These are phyloP conservation scores for Polyploca ridens DNA, from an alignment of 2,888 invertebrate species.

Conservation along the genomic window DNA sequence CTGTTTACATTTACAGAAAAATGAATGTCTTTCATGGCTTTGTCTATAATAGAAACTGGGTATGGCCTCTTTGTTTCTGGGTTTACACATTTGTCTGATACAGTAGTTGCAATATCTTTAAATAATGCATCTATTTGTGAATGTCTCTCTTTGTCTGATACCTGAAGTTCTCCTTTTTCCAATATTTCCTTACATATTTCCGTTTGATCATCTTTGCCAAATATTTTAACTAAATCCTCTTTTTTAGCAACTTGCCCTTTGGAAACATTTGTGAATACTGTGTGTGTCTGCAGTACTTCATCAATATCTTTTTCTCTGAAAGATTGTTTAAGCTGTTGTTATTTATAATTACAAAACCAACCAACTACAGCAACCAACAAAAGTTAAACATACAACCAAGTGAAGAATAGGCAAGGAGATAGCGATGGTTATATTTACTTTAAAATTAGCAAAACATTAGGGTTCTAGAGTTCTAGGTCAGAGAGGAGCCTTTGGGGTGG, in stretches of 20 bases:
- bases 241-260: constrained; percentile 99
- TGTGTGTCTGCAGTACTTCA: constrained; percentile 98
- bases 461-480: no score
- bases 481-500: no score
- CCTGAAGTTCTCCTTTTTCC: constrained; percentile 97
- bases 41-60: constrained; percentile 98
- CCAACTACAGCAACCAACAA: no score
- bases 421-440: no score
- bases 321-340: constrained; percentile 20
- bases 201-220: constrained; percentile 95
- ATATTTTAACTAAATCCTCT: constrained; percentile 96
- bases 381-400: no score
- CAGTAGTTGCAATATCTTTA: constrained; percentile 97
- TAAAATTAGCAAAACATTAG: background rate
- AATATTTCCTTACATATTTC: constrained; percentile 98
- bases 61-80: constrained; percentile 98
- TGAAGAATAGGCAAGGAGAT: no score
- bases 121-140: constrained; percentile 94
- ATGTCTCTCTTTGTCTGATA: constrained; percentile 98
- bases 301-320: constrained; percentile 98
- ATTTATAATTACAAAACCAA: no score
- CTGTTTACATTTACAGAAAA: constrained; percentile 98
- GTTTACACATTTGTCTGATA: constrained; percentile 98
- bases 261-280: constrained; percentile 98
- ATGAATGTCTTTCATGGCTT: constrained; percentile 98